A percentile compares a stretch with the other conserved stretches of the same genome.
phyloP scores from a whole-genome alignment of 2,888 invertebrate genomes.

The Ennomos fuscantarius region DNA sequence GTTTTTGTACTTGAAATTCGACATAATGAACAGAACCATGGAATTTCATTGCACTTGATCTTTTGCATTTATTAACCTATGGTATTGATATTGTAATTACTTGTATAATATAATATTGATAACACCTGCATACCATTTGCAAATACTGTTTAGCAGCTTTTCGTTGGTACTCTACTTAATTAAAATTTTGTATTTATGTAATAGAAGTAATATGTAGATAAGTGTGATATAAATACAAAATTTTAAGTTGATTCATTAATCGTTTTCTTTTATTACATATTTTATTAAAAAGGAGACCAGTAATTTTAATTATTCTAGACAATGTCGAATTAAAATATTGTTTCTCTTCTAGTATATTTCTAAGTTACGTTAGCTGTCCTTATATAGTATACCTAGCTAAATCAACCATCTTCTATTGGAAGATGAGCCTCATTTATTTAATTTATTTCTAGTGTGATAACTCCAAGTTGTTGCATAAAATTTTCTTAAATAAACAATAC shows the following conservation, averaged over 20 bases:
- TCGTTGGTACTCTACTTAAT: conserved; percentile 77
- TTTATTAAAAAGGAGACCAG: conserved; percentile 78
- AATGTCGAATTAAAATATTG: conserved; percentile 75
- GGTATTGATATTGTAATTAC: conserved; percentile 85
- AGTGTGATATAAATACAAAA: conserved; percentile 85
- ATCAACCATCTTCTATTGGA: conserved; percentile 68
- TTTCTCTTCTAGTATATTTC: conserved; percentile 76
- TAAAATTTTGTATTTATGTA: conserved; percentile 86
- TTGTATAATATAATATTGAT: conserved; percentile 83
- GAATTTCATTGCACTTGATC: conserved; percentile 84
- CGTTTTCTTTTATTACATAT: conserved; percentile 80
- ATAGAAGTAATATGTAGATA: conserved; percentile 85
- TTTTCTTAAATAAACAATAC: conserved; percentile 82
- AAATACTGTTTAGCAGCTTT: conserved; percentile 83
- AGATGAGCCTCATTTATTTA: conserved; percentile 76
- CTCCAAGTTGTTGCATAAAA: conserved; percentile 80
- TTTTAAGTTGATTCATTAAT: conserved; percentile 80
- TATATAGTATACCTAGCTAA: conserved; percentile 70
- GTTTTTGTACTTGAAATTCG: conserved; percentile 70
- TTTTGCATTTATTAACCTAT: conserved; percentile 86
- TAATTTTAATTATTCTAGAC: conserved; percentile 71
- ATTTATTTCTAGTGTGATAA: conserved; percentile 83
- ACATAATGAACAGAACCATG: conserved; percentile 59
- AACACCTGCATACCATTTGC: conserved; percentile 81
- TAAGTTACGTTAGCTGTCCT: conserved; percentile 78